These are phyloP conservation scores for Aporophyla lueneburgensis DNA, from an alignment of 2,888 invertebrate species.

Conservation along the genomic window DNA sequence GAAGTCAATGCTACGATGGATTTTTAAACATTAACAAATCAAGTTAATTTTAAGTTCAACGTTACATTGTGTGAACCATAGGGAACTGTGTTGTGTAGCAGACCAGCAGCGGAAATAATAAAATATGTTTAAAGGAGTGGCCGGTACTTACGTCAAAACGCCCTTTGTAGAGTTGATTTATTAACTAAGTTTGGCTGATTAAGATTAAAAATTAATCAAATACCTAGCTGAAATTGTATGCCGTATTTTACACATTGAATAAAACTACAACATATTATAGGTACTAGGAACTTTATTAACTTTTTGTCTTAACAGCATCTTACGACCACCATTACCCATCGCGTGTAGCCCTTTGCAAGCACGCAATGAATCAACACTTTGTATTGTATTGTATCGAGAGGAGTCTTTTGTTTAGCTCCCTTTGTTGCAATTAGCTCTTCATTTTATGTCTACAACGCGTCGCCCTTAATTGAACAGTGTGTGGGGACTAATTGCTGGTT, in stretches of 20 bases:
- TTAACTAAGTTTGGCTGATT: slow-evolving; percentile 21
- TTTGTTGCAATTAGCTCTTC: slow-evolving; percentile 75
- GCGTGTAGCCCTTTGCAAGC: slow-evolving; percentile 61
- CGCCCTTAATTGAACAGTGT: slow-evolving; percentile 48
- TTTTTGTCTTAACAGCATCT: slow-evolving; percentile 47
- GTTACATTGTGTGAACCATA: slow-evolving; percentile 30
- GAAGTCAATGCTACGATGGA: neutral
- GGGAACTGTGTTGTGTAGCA: slow-evolving; percentile 1
- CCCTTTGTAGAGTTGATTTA: slow-evolving; percentile 45
- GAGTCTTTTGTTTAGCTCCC: slow-evolving; percentile 76
- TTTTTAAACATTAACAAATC: slow-evolving; percentile 38
- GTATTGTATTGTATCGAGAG: slow-evolving; percentile 69
- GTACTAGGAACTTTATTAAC: neutral
- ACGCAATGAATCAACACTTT: slow-evolving; percentile 74
- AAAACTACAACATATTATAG: slow-evolving; percentile 28
- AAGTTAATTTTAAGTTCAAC: slow-evolving; percentile 9
- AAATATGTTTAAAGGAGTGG: slow-evolving; percentile 40
- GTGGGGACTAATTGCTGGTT: slow-evolving; percentile 47
- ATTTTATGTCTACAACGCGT: slow-evolving; percentile 66
- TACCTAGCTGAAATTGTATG: slow-evolving; percentile 11
- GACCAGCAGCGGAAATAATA: slow-evolving; percentile 52
- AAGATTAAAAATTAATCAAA: slow-evolving; percentile 37
- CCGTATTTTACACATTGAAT: slow-evolving; percentile 2
- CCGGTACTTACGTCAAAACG: slow-evolving; percentile 22
- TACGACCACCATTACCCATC: slow-evolving; percentile 61